Evolutionary conservation across 1,140 invertebrate species (phyloP), one percentile per base, ranked within the genome.

Genomic region (Neoseiulus cucumeris): DNA sequence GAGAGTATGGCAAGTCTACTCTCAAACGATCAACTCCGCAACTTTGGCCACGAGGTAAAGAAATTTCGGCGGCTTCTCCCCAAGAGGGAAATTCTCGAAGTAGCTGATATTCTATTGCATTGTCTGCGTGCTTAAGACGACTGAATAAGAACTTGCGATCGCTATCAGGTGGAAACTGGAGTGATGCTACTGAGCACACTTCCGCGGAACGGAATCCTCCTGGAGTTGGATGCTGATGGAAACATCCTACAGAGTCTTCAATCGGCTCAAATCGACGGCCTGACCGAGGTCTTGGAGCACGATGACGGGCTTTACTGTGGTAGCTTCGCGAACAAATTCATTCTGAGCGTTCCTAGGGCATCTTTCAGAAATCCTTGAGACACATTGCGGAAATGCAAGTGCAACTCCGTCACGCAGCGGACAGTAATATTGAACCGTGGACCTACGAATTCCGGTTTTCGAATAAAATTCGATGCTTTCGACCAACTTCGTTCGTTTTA

Each of bases 231-330:
- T 25, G 51, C 22, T n/a, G 51, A 59, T 25, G 51, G 51, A 14
- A 59, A 59, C 22, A 33, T 59, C 22, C 17, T 59, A 33, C 51
- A 59, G 22, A 33, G 14, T 18, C 22, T 59, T 14, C 51, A 59
- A 33, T 2, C 51, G 2, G 2, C 25, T 17, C 25, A 25, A 20
- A 25, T 17, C 4, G 4, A 1, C 25, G 2, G 14, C 22, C 25
- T 59, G 2, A 59, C 51, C 2, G 25, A 59, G 9, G 51, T 33
- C 6, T 29, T 12, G 17, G 51, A 59, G 22, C 51, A 17, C 4
- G 51, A 59, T 1, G 51, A 59, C 51, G 51, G 51, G 17, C 51
- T 59, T 25, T 59, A 59, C 22, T 33, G 25, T 59, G 51, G 51
- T 17, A 59, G 51, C 22, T 25, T 2, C 51, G 1, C 14, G 2